A percentile compares a stretch with the other conserved stretches of the same genome.
Conservation (phyloP, 2,888 invertebrate species). For the Drosophila parthenogenetica region DNA sequence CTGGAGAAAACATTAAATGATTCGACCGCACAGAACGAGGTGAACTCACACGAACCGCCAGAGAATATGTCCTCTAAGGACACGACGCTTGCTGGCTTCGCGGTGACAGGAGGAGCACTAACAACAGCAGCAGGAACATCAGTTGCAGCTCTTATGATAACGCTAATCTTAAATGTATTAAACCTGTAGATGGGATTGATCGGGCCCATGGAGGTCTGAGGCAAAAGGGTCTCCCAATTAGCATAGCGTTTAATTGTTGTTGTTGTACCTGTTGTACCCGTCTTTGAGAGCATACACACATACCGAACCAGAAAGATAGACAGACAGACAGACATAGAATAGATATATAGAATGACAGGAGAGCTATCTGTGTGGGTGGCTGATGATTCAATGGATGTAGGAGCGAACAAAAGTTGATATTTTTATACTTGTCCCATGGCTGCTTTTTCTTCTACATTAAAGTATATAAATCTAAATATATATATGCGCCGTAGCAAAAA, state of each 20-base stretch:
- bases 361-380: constrained; percentile 45
- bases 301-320: constrained; percentile 36
- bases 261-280: constrained; percentile 85
- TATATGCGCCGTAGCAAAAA: constrained; percentile 23
- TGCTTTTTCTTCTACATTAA: constrained; percentile 56
- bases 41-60: constrained; percentile 77
- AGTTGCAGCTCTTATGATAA: constrained; percentile 25
- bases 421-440: constrained; percentile 72
- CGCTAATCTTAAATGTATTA: constrained; percentile 48
- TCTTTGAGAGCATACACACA: constrained; percentile 63
- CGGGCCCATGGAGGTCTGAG: constrained; percentile 17
- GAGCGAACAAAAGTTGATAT: constrained; percentile 63
- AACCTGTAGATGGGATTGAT: constrained; percentile 65
- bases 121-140: constrained; percentile 28
- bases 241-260: constrained; percentile 83
- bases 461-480: neutral
- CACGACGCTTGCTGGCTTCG: constrained; percentile 72
- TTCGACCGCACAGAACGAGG: constrained; percentile 72
- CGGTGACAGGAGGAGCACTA: constrained; percentile 23
- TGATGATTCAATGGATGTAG: constrained; percentile 38
- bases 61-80: constrained; percentile 82
- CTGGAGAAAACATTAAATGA: constrained; percentile 79
- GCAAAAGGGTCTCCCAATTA: constrained; percentile 61
- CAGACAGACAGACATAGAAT: constrained; percentile 42
- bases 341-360: constrained; percentile 34